Conservation (phyloP, 2,888 invertebrate species). For the Panorpa germanica region DNA sequence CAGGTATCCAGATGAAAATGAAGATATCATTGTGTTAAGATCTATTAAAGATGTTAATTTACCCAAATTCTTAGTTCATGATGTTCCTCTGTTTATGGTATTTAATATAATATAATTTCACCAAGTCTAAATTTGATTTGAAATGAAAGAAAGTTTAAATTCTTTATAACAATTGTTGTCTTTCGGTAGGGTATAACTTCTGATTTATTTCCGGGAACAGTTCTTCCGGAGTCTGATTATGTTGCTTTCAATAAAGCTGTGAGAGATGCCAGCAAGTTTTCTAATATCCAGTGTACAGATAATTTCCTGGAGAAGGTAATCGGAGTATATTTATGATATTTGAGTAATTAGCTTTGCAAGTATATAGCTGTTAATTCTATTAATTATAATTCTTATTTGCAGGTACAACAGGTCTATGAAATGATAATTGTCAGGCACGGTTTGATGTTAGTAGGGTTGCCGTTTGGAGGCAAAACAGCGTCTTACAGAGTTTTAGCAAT, state of each 20-base stretch:
- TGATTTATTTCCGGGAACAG: slow-evolving; percentile 79
- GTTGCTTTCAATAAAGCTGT: slow-evolving; percentile 42
- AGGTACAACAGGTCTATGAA: slow-evolving; percentile 79
- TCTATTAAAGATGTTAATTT: slow-evolving; percentile 90
- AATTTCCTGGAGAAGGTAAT: slow-evolving; percentile 80
- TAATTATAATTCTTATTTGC: slow-evolving; percentile 25
- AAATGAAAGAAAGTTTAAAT: no score
- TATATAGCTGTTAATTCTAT: slow-evolving; percentile 2
- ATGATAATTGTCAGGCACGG: slow-evolving; percentile 92
- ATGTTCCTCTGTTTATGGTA: slow-evolving; percentile 71
- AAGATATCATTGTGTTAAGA: slow-evolving; percentile 68
- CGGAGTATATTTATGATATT: slow-evolving; percentile 16
- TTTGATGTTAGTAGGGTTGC: slow-evolving; percentile 81
- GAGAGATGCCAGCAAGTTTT: slow-evolving; percentile 39
- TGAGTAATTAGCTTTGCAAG: not conserved
- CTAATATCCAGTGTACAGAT: slow-evolving; percentile 67
- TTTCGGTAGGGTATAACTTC: slow-evolving; percentile 80
- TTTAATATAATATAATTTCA: slow-evolving; percentile 8
- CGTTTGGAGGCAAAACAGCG: slow-evolving; percentile 84
- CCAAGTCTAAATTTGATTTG: not conserved
- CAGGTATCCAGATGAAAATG: slow-evolving; percentile 71
- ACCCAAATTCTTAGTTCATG: slow-evolving; percentile 80
- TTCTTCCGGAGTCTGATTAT: slow-evolving; percentile 62
- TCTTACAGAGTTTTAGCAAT: slow-evolving; percentile 69
- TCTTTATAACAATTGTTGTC: no score